Evolutionary conservation across 2,113 vertebrate species (phyloP).

Genomic region (Paramormyrops kingsleyae): DNA sequence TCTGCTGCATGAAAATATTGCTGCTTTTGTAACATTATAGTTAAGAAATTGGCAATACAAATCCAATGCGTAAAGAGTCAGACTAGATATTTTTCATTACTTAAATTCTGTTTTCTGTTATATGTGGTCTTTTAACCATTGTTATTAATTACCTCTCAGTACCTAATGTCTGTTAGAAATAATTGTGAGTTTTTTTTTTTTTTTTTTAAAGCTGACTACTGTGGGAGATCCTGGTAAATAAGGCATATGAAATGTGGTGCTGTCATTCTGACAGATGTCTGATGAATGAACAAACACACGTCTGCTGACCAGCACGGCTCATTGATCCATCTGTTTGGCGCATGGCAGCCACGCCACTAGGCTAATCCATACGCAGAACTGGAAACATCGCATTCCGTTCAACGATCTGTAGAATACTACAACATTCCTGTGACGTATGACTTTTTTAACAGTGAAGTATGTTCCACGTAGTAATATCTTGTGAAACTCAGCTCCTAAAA

Average conservation of each 20-base stretch:
- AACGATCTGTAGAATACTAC: background rate
- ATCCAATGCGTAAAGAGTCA: slow-evolving; percentile 40
- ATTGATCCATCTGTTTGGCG: background rate
- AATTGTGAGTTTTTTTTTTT: background rate
- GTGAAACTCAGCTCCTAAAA: background rate
- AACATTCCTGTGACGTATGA: background rate
- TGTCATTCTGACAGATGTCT: background rate
- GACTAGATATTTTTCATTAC: slow-evolving; percentile 30
- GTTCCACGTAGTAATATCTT: background rate
- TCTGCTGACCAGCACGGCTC: background rate
- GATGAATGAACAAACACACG: background rate
- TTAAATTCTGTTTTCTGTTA: slow-evolving; percentile 24
- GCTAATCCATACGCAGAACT: background rate
- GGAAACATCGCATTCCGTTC: background rate
- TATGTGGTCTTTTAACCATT: background rate
- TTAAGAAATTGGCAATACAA: slow-evolving; percentile 52
- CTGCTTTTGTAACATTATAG: slow-evolving; percentile 63
- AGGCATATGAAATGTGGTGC: background rate
- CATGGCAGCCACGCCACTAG: background rate
- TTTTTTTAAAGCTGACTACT: background rate
- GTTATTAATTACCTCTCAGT: background rate
- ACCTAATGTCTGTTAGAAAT: background rate
- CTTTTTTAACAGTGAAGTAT: background rate
- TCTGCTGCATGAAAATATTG: slow-evolving; percentile 89
- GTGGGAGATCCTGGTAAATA: background rate